These are phyloP conservation scores for Nudaria mundana DNA, from an alignment of 2,888 invertebrate genomes.

Conservation along the genomic window DNA sequence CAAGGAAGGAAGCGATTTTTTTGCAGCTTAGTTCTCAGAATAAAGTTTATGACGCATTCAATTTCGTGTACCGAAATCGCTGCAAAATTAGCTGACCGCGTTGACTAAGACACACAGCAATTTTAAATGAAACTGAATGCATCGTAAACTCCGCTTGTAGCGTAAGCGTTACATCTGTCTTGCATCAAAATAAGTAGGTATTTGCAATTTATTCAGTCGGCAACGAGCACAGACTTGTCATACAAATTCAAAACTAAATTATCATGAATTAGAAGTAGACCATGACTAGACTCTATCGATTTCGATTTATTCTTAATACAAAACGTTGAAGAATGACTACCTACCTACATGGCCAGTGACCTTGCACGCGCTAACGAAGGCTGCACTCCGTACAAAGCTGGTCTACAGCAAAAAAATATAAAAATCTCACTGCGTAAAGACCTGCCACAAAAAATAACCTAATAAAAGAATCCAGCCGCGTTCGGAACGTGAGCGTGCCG, in stretches of 20 bases:
- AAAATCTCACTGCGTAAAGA: conserved; percentile 58
- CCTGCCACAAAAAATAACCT: conserved; percentile 72
- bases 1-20: no score
- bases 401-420: conserved; percentile 61
- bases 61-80: no score
- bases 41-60: no score
- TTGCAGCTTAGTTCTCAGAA: no score
- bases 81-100: no score
- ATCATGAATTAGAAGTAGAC: conserved; percentile 1
- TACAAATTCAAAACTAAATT: conserved; percentile 19
- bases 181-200: no score
- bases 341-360: conserved; percentile 57
- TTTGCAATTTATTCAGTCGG: conserved; percentile 16
- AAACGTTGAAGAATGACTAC: conserved; percentile 39
- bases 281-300: neutral
- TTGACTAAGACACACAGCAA: no score
- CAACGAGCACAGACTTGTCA: conserved; percentile 21
- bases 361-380: conserved; percentile 76
- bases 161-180: no score
- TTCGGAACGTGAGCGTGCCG: conserved; percentile 54
- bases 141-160: no score
- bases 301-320: conserved; percentile 7
- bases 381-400: conserved; percentile 65
- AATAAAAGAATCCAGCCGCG: conserved; percentile 55
- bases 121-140: no score